Base-by-base conservation (phyloP, 2,888 invertebrate genomes). In the Thera obeliscata region DNA sequence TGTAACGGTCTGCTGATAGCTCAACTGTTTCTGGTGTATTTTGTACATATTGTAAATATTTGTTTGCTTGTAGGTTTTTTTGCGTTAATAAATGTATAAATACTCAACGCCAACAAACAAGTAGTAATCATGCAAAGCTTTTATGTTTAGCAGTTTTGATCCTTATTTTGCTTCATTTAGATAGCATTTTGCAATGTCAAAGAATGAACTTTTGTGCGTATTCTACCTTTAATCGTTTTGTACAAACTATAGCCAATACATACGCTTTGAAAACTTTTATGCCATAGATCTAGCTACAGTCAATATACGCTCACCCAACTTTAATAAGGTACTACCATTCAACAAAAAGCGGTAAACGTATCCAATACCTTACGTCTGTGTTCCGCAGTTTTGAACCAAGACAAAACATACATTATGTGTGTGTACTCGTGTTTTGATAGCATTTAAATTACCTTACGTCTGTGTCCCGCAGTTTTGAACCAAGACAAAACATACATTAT, bases 201-300 rank as follows among this genome's bases (percentile, higher is more conserved):
- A 70, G 93, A 91, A 71, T 93, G 91, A 90, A 4, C 91, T 91
- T 76, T 93, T 93, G 89, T 91, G 92, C 87, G 91, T 81, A n/a
- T 89, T 83, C 83, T 88, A 92, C 87, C 3, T 83, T 74, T 61
- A 79, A 74, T 65, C 82, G 22, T 84, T 81, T 67, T 91, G 90
- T 61, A 92, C 84, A 84, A 92, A 91, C 80, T 80, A 41, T 4
- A 59, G 59, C 59, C 59, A 49, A 59, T 49, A 59, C n/a, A 35
- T 59, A 48, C 49, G 58, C 36, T 59, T 59, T 59, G 12, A 56
- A 56, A 56, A 56, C 43, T 2, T 0, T 12, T 6, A 7, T 49
- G 6, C 7, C 41, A 46, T 46, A 46, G 43, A 46, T 46, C 43
- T 46, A 9, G 43, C 41, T 56, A 56, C 12, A 38, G 12, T 41